Conservation (phyloP, 2,113 vertebrate species). For the Notechis scutatus region DNA sequence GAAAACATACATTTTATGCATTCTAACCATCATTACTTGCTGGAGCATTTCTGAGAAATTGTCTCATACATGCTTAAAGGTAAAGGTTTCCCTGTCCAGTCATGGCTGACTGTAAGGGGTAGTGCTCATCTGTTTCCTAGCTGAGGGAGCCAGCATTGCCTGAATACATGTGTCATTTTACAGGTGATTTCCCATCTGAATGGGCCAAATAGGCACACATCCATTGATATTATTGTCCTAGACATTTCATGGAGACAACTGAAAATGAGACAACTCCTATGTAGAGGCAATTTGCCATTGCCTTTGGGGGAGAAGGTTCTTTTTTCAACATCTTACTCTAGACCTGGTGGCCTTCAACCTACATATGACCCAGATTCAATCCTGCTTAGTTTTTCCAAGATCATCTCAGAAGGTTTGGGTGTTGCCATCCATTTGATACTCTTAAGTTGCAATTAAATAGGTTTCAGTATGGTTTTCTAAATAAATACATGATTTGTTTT, state of each 20-base stretch:
- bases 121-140: not conserved
- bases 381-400: not conserved
- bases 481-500: not conserved
- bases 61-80: not conserved
- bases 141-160: not conserved
- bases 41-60: not conserved
- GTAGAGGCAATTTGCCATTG: not conserved
- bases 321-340: not conserved
- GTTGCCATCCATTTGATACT: not conserved
- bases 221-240: not conserved
- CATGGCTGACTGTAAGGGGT: not conserved
- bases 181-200: not conserved
- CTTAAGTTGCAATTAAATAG: not conserved
- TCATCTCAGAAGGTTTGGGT: not conserved
- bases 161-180: not conserved
- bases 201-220: not conserved
- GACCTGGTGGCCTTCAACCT: not conserved
- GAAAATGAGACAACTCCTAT: not conserved
- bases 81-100: not conserved
- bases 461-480: not conserved
- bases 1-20: not conserved
- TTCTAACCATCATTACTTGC: not conserved
- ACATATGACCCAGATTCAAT: not conserved
- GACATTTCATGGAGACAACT: not conserved
- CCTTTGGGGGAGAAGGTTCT: not conserved